Evolutionary conservation across 1,140 invertebrate species (phyloP).

Genomic region (Limonius californicus): DNA sequence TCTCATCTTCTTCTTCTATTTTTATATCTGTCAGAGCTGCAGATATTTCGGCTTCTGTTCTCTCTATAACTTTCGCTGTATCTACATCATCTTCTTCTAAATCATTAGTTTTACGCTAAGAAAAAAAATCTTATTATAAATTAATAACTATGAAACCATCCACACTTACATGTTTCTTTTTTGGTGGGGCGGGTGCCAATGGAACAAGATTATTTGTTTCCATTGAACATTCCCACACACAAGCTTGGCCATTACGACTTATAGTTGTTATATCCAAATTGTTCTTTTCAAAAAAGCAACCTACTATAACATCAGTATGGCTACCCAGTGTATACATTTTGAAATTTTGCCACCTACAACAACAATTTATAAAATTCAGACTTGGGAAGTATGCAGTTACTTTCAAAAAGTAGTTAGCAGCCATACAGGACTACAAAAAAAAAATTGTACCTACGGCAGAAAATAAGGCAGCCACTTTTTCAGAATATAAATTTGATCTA

Average conservation of each 20-base stretch:
- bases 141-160: not conserved
- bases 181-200: constrained; percentile 41
- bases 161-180: constrained; percentile 12
- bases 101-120: constrained; percentile 26
- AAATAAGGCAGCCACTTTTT: not conserved
- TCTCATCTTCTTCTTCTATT: constrained; percentile 40
- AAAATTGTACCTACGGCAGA: not conserved
- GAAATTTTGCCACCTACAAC: constrained; percentile 60
- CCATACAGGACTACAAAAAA: no score
- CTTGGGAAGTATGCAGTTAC: no score
- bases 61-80: constrained; percentile 45
- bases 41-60: constrained; percentile 49
- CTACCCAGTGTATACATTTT: constrained; percentile 68
- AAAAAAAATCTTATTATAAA: not conserved
- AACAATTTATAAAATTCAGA: not conserved
- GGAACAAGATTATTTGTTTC: constrained; percentile 61
- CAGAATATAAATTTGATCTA: not conserved
- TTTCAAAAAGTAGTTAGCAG: no score
- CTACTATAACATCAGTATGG: constrained; percentile 78
- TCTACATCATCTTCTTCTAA: constrained; percentile 61
- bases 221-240: constrained; percentile 84
- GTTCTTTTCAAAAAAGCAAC: constrained; percentile 83
- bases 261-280: constrained; percentile 78
- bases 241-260: constrained; percentile 63
- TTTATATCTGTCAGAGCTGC: constrained; percentile 50